Evolutionary conservation across 2,113 vertebrate species (phyloP), one percentile per base, ranked within the genome.

Genomic region (Oryzias melastigma): DNA sequence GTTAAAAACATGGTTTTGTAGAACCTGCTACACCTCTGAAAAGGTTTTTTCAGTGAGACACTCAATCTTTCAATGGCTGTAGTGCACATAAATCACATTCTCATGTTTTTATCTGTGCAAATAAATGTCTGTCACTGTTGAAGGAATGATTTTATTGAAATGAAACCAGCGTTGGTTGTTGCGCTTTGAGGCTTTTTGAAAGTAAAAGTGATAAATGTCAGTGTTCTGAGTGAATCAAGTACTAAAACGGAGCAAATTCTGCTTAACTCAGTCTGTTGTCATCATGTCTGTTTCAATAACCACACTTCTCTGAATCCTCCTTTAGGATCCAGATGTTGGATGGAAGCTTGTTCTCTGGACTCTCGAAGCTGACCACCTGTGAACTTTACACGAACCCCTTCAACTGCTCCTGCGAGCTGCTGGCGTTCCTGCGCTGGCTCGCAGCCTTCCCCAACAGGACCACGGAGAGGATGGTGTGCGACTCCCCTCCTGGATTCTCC

Each of bases 361-460:
- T 98, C 68, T 84, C 87, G 16, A 95, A 93, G 74, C 92, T 99
- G 44, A 95, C 94, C 0, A 95, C 96, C 16, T 99, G 97, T 25
- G 96, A 98, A 83, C 93, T 99, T 15, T 98, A 98, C 89, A 95
- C 95, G 67, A 99, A 99, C 89, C 97, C 97, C 0, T 99, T 99
- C 92, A 94, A 94, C 81, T 99, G 97, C 84, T 98, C 96, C 47
- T 99, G 97, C 0, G 95, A 98, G 88, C 92, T 99, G 15, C 89
- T 98, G 3, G 93, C 92, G 59, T 98, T 98, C 88, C 92, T 99
- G 67, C 93, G 94, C 72, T 99, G 96, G 96, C 92, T 99, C 73
- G 91, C 93, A 0, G 82, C 87, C 51, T 99, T 99, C 81, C 93
- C 94, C 85, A 99, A 98, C 64, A 91, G 95, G 73, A 94, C 95